Evolutionary conservation across 2,113 vertebrate genomes (phyloP), one percentile per base, ranked within the genome.

Genomic region (Python bivittatus): DNA sequence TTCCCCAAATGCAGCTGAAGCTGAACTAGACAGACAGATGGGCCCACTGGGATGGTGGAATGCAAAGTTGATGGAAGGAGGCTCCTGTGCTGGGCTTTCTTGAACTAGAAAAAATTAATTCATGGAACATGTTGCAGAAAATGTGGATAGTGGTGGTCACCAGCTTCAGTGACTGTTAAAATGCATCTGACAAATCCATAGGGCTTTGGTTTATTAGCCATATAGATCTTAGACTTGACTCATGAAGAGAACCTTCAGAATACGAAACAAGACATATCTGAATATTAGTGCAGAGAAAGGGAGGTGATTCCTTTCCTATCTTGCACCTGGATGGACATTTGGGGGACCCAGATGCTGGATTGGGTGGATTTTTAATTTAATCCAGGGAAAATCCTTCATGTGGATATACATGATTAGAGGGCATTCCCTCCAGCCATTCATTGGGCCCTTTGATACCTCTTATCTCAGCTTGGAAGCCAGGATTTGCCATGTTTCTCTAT

Each of bases 11-110:
- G 0, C 2, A 0, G 90, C 0, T 61, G 0, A 48, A 48, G 22
- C 58, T 58, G 87, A 64, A 22, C 33, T 33, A 64, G 48, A 89
- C 11, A 68, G 90, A 33, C 58, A 86, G 58, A 89, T 7, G 17
- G 17, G 12, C 38, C 90, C 58, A 0, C 27, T 44, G 60, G 42
- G 27, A 23, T n/a, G 17, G n/a, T 42, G 17, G 48, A 29, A 38
- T 25, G 20, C 3, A 1, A 17, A 52, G 0, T 0, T 53, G 92
- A 91, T 12, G 88, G 42, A 90, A 8, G 48, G 27, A 0, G 0
- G 15, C 0, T 83, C n/a, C 6, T 0, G 10, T 15, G 33, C 0
- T 11, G 6, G 5, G 29, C 90, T 52, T 61, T 44, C 52, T 53
- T 20, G 20, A n/a, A 17, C 48, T 54, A 64, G 13, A 6, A n/a